These are phyloP conservation scores for Drosophila nasuta DNA, from an alignment of 1,140 invertebrate species.

Conservation along the genomic window DNA sequence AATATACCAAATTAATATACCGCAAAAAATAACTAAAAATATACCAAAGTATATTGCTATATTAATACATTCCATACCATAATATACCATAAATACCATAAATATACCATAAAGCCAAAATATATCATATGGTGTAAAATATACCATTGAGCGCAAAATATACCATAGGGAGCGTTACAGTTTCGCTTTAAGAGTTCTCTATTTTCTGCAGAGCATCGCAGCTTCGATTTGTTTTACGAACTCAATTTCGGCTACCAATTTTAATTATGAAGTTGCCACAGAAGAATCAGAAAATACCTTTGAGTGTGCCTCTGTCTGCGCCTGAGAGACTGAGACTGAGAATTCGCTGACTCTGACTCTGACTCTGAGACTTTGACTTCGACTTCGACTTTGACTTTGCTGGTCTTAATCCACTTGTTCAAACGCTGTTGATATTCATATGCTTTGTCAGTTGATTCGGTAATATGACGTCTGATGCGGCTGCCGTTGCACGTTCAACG, in stretches of 20 bases:
- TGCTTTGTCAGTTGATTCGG: slow-evolving; percentile 83
- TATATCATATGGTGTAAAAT: too few relatives aligned
- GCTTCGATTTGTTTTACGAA: neutral
- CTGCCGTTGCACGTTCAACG: slow-evolving; percentile 12
- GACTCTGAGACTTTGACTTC: neutral
- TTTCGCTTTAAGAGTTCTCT: too few relatives aligned
- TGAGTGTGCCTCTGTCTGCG: neutral
- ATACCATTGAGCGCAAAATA: too few relatives aligned
- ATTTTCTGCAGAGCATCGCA: slow-evolving; percentile 9
- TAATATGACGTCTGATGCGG: slow-evolving; percentile 79
- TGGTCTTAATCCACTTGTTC: slow-evolving; percentile 79
- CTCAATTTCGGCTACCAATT: slow-evolving; percentile 21
- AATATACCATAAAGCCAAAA: neutral
- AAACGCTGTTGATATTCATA: slow-evolving; percentile 83
- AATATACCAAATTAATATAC: too few relatives aligned
- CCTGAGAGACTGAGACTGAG: neutral
- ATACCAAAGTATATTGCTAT: neutral
- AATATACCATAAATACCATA: neutral
- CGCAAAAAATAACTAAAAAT: too few relatives aligned
- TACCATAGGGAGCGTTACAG: too few relatives aligned
- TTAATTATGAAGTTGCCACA: slow-evolving; percentile 43
- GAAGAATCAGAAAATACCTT: slow-evolving; percentile 1
- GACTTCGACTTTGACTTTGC: neutral
- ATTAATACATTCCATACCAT: neutral
- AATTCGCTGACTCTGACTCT: neutral